Evolutionary conservation across 92 coral and sea anemone genomes (phyloP), one percentile per base, ranked within the genome.

Genomic region (Plumapathes pennacea): DNA sequence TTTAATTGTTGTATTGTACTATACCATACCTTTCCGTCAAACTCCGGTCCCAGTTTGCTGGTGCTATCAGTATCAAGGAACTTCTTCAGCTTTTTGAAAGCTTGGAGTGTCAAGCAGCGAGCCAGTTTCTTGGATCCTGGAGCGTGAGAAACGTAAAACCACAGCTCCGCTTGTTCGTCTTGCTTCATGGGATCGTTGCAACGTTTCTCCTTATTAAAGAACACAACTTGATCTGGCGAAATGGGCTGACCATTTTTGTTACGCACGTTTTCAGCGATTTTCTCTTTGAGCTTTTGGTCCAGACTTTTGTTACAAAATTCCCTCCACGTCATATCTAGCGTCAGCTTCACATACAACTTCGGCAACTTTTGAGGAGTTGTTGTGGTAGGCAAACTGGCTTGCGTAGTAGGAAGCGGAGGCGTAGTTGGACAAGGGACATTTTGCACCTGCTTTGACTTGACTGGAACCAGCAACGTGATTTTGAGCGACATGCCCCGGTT

Each of bases 311-410:
- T 21, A 58, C 98, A 92, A 57, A 88, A 88, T 64, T 88, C 95
- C 22, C 69, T 46, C 98, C 98, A 92, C 0, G 96, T 80, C 69
- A 80, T 69, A 7, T 71, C 85, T 25, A 92, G 71, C 38, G 76
- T 80, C 14, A 92, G 56, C 47, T 87, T 64, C 29, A 81, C 67
- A 60, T 58, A 88, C 11, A 88, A 46, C 54, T 63, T 67, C 3
- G 81, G 83, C 13, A 72, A 28, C 44, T 49, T 33, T 3, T 72
- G 44, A 20, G 77, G 51, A 1, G 42, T 54, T 4, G 38, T 32
- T 3, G 58, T 23, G 21, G 78, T 36, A 15, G 91, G 57, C 10
- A 36, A 62, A 21, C 50, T 74, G 1, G 39, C 15, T 27, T 10
- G 30, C 15, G 43, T 51, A 2, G 80, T 51, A 13, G 54, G 17